Evolutionary conservation across 2,888 invertebrate genomes (phyloP).

Genomic region (Caprella mutica): DNA sequence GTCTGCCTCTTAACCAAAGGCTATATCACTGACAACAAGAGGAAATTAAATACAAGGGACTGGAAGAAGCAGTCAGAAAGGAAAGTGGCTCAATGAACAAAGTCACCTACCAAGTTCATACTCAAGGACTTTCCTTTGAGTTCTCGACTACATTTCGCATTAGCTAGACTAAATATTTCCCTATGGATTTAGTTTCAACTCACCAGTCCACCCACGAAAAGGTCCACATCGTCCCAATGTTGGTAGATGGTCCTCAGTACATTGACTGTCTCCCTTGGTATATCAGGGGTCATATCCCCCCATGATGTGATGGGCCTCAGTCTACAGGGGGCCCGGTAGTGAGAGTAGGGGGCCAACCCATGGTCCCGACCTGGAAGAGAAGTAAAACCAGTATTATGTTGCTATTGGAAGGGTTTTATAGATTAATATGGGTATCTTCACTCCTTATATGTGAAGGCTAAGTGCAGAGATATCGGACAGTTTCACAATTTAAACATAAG

Average conservation of each 20-base stretch:
- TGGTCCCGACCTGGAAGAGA: slow-evolving; percentile 23
- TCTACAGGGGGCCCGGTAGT: slow-evolving; percentile 15
- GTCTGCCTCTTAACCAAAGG: neutral
- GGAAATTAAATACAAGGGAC: neutral
- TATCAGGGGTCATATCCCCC: slow-evolving; percentile 12
- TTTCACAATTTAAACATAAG: too few relatives aligned
- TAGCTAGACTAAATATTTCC: too few relatives aligned
- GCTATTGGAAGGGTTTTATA: too few relatives aligned
- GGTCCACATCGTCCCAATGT: slow-evolving; percentile 20
- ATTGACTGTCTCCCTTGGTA: slow-evolving; percentile 4
- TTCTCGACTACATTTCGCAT: too few relatives aligned
- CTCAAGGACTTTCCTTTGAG: too few relatives aligned
- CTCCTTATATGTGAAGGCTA: too few relatives aligned
- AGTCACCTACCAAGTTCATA: too few relatives aligned
- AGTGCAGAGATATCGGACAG: too few relatives aligned
- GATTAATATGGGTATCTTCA: too few relatives aligned
- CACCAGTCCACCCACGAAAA: slow-evolving; percentile 27
- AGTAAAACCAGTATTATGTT: too few relatives aligned
- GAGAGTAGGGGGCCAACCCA: slow-evolving; percentile 13
- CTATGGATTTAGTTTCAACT: neutral
- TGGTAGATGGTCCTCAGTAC: slow-evolving; percentile 11
- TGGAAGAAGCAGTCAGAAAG: neutral
- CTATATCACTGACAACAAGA: neutral
- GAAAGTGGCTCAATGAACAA: neutral
- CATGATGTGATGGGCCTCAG: slow-evolving; percentile 4